These are phyloP conservation scores for Poecilia gillii DNA, from an alignment of 2,797 vertebrate species.

Conservation along the genomic window DNA sequence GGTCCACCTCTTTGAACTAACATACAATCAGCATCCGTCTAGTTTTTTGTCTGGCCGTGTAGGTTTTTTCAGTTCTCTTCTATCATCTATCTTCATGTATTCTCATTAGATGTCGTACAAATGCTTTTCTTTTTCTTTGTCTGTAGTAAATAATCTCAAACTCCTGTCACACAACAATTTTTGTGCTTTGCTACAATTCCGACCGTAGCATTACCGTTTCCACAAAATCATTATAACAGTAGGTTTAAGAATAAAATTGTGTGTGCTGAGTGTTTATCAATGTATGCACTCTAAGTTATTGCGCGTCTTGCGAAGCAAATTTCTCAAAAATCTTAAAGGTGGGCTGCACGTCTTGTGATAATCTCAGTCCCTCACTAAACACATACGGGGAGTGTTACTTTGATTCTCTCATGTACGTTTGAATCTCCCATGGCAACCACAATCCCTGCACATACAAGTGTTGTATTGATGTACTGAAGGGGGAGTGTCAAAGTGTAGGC, in stretches of 20 bases:
- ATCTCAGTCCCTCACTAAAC: not conserved
- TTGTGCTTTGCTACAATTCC: not conserved
- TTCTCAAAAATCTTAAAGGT: too few species aligned
- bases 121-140: conserved; percentile 4
- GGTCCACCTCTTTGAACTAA: conserved; percentile 6
- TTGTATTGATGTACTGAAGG: too few species aligned
- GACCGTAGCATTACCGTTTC: not conserved
- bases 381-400: not conserved
- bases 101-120: not conserved
- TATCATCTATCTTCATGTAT: not conserved
- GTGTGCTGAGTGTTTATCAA: not conserved
- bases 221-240: not conserved
- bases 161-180: not conserved
- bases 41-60: not conserved
- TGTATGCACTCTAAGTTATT: not conserved
- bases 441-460: too few species aligned
- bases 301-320: too few species aligned
- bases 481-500: too few species aligned
- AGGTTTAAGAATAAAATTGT: not conserved
- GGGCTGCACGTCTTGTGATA: not conserved
- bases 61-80: not conserved
- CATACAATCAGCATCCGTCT: not conserved
- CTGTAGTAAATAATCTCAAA: not conserved
- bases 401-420: not conserved
- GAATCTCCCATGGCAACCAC: not conserved